Base-by-base conservation (phyloP, 2,888 invertebrate species). In the Psococerastis gibbosa region DNA sequence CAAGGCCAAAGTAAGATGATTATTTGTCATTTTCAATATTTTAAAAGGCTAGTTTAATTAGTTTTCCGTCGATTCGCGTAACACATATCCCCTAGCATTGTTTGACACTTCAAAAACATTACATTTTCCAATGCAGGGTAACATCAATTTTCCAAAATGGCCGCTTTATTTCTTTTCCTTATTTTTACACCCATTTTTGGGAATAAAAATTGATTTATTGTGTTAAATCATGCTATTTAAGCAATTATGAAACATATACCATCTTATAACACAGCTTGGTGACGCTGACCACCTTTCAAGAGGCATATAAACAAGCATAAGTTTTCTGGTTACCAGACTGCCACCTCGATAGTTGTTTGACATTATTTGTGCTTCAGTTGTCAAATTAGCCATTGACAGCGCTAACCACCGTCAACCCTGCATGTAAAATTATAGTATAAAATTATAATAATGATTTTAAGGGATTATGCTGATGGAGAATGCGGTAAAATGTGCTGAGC, bases 1-100 rank as follows among this genome's bases (percentile, higher is more conserved):
- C 57, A 57, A 51, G 56, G 55, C 51, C 57, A 56, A 56, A 58
- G 58, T 58, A 56, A 56, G 57, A 47, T 41, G 41, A 11, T 41
- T 23, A 23, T 23, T 17, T 17, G 35, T 20, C 35, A 4, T 27
- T 8, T 15, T n/a, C 15, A 41, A 17, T 23, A 27, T 27, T 13
- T 22, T n/a, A 18, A 23, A 27, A 11, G 22, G 22, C 41, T 27
- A 27, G 41, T 23, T 23, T 27, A 23, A 17, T 41, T 27, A 23
- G 27, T 41, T 23, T 23, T 27, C 11, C 11, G 6, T 11, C 27
- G 27, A 27, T 9, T 11, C n/a, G n/a, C n/a, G n/a, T n/a, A n/a
- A n/a, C n/a, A n/a, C n/a, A n/a, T n/a, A 27, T 6, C 27, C 27
- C 27, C 27, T 27, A 27, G 27, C 27, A 11, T 6, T 11, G 8